Percentiles rank a stretch among this genome's conserved stretches.
phyloP scores from a whole-genome alignment of 1,140 invertebrate species.

The Heliconius congener region DNA sequence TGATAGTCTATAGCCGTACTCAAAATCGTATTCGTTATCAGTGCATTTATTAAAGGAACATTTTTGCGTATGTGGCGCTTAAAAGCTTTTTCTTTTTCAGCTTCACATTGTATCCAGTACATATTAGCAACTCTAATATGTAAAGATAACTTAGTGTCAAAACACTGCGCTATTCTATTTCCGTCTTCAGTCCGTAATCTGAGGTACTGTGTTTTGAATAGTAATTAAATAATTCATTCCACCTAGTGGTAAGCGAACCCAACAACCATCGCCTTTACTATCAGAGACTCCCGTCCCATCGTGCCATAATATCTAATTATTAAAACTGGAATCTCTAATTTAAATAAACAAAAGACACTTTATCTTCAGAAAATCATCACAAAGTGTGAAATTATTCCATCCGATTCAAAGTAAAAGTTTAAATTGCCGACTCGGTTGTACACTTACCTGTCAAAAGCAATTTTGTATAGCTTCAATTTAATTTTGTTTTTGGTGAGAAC shows the following conservation, averaged over 20 bases:
- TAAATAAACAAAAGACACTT: background rate
- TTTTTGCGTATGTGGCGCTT: too few species aligned
- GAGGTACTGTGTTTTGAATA: too few species aligned
- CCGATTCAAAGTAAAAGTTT: slow-evolving; percentile 2
- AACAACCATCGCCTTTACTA: background rate
- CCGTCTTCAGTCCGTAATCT: too few species aligned
- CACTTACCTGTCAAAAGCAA: slow-evolving; percentile 9
- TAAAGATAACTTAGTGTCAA: too few species aligned
- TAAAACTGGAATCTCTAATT: background rate
- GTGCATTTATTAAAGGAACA: too few species aligned
- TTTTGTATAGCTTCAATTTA: background rate
- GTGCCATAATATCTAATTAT: background rate
- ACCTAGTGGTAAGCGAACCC: background rate
- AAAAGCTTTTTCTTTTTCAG: too few species aligned
- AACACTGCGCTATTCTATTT: too few species aligned
- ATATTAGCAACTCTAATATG: too few species aligned
- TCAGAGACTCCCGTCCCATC: too few species aligned
- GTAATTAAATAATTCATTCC: background rate
- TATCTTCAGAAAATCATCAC: background rate
- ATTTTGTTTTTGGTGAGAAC: background rate
- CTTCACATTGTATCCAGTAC: too few species aligned
- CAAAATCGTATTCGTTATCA: too few species aligned
- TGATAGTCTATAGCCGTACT: too few species aligned
- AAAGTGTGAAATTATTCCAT: background rate
- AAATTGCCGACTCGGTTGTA: slow-evolving; percentile 1